Conservation (phyloP, 2,888 invertebrate genomes). For the Vesta saturnalis region DNA sequence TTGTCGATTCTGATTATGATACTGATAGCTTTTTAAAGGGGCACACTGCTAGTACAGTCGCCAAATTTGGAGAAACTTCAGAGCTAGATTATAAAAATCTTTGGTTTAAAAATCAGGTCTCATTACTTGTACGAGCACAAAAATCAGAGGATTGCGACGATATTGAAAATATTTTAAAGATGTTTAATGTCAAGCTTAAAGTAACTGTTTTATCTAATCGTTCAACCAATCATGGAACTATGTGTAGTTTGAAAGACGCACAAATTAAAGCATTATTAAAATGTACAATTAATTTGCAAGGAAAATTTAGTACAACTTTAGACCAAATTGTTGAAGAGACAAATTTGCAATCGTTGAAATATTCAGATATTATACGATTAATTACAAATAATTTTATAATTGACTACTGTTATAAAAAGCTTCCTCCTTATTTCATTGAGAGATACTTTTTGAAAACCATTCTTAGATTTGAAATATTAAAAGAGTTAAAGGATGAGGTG, state of each 20-base stretch:
- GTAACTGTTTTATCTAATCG: neutral
- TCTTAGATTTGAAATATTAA: neutral
- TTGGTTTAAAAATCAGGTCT: neutral
- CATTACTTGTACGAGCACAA: neutral
- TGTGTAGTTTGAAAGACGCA: neutral
- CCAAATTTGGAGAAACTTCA: neutral
- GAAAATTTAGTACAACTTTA: neutral
- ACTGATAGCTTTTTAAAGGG: neutral
- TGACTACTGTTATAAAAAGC: neutral
- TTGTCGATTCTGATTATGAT: neutral
- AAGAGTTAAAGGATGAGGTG: neutral
- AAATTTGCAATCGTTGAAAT: neutral
- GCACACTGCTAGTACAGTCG: neutral
- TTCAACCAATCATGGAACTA: constrained; percentile 50
- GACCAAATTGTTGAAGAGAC: neutral
- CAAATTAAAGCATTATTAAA: constrained; percentile 57
- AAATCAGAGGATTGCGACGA: neutral
- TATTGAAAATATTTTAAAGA: neutral
- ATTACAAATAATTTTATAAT: neutral
- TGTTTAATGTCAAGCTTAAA: neutral
- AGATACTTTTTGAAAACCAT: neutral
- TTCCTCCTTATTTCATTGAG: neutral
- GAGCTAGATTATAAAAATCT: neutral
- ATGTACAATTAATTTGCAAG: constrained; percentile 52
- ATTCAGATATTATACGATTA: neutral